A percentile compares a stretch with the other conserved stretches of the same genome.
Evolutionary conservation across 2,888 invertebrate genomes (phyloP).

Genomic region (Heteromyza rotundicornis): DNA sequence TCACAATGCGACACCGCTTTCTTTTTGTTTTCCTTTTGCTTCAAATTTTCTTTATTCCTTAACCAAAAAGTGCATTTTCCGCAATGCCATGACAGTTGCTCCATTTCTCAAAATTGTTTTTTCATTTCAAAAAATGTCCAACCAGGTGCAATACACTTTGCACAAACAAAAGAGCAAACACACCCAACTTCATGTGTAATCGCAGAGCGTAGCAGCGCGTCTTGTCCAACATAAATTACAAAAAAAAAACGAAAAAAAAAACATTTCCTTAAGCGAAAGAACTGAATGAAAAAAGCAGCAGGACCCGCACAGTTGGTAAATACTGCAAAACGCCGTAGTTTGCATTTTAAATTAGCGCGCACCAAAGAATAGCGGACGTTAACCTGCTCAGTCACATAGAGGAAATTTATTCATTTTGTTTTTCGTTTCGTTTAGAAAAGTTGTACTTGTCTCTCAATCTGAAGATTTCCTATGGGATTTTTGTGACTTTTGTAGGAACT

Average conservation of each 20-base stretch:
- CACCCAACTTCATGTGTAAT: not conserved
- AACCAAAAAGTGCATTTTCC: too few relatives aligned
- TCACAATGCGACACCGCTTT: too few relatives aligned
- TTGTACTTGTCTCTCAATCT: not conserved
- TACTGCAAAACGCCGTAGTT: not conserved
- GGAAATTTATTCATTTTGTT: too few relatives aligned
- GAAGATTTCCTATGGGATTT: slow-evolving; percentile 1
- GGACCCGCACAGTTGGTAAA: not conserved
- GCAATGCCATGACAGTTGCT: too few relatives aligned
- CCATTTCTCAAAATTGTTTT: too few relatives aligned
- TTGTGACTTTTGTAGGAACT: not conserved
- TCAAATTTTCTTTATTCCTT: too few relatives aligned
- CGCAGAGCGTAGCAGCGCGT: not conserved
- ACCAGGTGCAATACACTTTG: slow-evolving; percentile 2
- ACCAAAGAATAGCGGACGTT: slow-evolving; percentile 3
- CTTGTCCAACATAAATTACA: not conserved
- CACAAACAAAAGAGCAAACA: not conserved
- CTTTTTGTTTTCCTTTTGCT: too few relatives aligned
- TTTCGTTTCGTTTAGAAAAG: too few relatives aligned
- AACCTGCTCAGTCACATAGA: not conserved
- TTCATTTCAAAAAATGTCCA: too few relatives aligned
- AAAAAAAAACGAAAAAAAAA: not conserved
- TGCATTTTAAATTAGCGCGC: slow-evolving; percentile 4
- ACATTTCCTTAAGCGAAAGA: not conserved
- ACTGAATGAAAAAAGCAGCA: not conserved